Base-by-base conservation (phyloP, 2,888 invertebrate genomes). In the Chydorus sphaericus region DNA sequence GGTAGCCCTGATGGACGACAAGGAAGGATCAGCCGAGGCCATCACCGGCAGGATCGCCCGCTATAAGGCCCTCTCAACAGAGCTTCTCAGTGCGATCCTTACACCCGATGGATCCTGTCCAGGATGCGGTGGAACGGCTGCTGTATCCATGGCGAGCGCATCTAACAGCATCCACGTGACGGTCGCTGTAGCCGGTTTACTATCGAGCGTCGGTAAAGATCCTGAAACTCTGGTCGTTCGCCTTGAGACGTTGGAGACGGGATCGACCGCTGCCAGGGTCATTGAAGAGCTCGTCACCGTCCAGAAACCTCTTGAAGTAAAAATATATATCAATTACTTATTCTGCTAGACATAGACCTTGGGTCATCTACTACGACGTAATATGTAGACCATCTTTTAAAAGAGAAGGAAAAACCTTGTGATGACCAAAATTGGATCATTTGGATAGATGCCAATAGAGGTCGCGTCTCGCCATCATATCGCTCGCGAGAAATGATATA, bases 141-240 rank as follows among this genome's bases (percentile, higher is more conserved):
- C 89, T 31, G 82, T 91, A 1, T 85, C 88, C 0, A 85, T 84
- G 0, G 83, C 81, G 1, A 44, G 49, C 29, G 54, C 54, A 4
- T 62, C 65, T 6, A 86, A 89, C 0, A 85, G 85, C 33, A 77
- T 90, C 58, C 85, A 89, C 67, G 69, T 89, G 37, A 84, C 85
- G 0, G 70, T 89, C 4, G 77, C 87, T 0, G 88, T 88, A 67
- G 88, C 87, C 64, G 89, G 90, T 10, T n/a, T n/a, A n/a, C 86
- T 89, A 62, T 14, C 37, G 20, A 23, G 36, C 29, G 79, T 82
- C 56, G 38, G 26, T 23, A 73, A 75, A 1, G 68, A 74, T 29
- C 80, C 86, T 62, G 81, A 82, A 3, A 77, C 82, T 0, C 71
- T 89, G 8, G 77, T 79, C 5, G 61, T 64, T 11, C 60, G 60